A percentile compares a stretch with the other conserved stretches of the same genome.
Evolutionary conservation across 2,888 invertebrate species (phyloP).

Genomic region (Sarcophaga subvicina): DNA sequence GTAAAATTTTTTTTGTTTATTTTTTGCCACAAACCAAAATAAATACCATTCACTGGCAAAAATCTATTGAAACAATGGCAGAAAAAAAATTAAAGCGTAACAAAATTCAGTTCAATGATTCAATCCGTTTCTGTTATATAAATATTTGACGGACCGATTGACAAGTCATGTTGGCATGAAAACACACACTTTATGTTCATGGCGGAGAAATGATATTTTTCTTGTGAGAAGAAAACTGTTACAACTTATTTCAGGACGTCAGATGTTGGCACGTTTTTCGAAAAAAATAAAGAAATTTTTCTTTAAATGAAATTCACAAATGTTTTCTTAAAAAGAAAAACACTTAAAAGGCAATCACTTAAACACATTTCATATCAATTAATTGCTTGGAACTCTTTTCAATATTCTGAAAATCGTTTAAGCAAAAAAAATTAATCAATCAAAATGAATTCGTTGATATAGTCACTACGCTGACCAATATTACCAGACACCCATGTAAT

Average conservation of each 20-base stretch:
- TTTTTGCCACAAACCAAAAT: slow-evolving; percentile 19
- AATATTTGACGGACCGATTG: background rate
- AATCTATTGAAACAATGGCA: background rate
- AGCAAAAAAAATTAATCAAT: too few species aligned
- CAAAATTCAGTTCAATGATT: background rate
- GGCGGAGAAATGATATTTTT: background rate
- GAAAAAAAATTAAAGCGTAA: background rate
- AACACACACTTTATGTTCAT: slow-evolving; percentile 13
- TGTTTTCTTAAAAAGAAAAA: too few species aligned
- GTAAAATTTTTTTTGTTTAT: slow-evolving; percentile 18
- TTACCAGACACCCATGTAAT: too few species aligned
- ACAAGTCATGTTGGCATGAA: slow-evolving; percentile 20
- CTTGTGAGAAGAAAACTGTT: background rate
- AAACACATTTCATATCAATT: too few species aligned
- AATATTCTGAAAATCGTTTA: too few species aligned
- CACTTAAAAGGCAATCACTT: too few species aligned
- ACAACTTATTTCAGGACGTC: background rate
- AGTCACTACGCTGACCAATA: too few species aligned
- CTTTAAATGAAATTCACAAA: too few species aligned
- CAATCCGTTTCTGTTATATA: background rate
- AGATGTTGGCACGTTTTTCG: slow-evolving; percentile 1
- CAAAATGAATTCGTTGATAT: too few species aligned
- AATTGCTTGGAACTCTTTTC: too few species aligned
- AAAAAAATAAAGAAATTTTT: background rate
- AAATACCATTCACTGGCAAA: slow-evolving; percentile 13